phyloP scores from a whole-genome alignment of 2,113 vertebrate species.

The Tragulus kanchil region DNA sequence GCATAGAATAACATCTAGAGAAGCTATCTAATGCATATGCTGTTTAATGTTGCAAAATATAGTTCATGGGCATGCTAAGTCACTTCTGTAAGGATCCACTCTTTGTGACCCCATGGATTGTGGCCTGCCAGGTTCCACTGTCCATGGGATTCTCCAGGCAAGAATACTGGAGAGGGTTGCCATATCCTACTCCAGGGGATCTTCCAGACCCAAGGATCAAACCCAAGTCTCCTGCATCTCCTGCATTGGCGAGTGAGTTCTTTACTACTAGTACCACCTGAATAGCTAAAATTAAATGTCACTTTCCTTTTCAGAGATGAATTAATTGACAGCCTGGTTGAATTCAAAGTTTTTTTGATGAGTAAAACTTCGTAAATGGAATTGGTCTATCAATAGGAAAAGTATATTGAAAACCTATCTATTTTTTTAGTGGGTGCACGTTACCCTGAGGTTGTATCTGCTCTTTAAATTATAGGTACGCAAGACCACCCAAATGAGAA shows the following conservation, averaged over 20 bases:
- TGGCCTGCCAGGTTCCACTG: neutral
- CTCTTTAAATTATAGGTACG: neutral
- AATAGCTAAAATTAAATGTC: conserved; percentile 60
- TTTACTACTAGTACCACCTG: neutral
- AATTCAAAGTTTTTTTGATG: conserved; percentile 66
- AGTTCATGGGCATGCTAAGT: neutral
- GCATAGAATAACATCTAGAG: conserved; percentile 19
- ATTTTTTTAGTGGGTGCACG: neutral
- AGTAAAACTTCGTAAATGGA: conserved; percentile 63
- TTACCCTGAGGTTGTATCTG: neutral
- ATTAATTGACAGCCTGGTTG: conserved; percentile 55
- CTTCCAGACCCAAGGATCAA: neutral
- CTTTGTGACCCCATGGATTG: neutral
- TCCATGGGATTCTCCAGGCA: neutral
- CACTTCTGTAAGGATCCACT: neutral
- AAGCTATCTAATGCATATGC: conserved; percentile 63
- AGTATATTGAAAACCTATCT: conserved; percentile 78
- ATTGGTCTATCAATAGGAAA: conserved; percentile 59
- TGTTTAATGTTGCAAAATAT: conserved; percentile 64
- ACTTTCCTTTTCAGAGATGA: conserved; percentile 53
- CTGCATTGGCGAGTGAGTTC: neutral
- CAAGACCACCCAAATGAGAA: neutral
- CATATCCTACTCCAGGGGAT: neutral
- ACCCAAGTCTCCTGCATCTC: neutral
- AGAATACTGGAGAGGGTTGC: neutral